A percentile compares a stretch with the other conserved stretches of the same genome.
These are phyloP conservation scores for Chroicocephalus ridibundus DNA, from an alignment of 2,113 vertebrate species.

Conservation along the genomic window DNA sequence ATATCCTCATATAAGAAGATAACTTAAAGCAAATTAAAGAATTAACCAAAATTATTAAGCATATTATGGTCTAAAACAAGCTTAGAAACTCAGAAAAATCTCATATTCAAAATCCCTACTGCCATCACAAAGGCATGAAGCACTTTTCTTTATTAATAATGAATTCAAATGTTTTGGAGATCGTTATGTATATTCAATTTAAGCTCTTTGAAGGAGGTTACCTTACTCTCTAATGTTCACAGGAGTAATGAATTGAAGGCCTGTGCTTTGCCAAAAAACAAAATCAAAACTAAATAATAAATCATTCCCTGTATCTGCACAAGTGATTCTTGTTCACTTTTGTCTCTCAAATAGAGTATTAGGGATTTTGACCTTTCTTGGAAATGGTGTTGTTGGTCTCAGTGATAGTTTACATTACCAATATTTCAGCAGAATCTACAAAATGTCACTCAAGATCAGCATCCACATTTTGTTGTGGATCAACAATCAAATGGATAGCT, in stretches of 20 bases:
- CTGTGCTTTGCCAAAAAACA: not conserved
- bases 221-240: not conserved
- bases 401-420: not conserved
- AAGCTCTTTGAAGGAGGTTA: not conserved
- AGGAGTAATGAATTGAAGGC: not conserved
- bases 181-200: not conserved
- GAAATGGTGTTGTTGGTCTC: not conserved
- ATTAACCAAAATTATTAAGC: not conserved
- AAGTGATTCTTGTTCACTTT: not conserved
- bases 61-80: not conserved
- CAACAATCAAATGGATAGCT: not conserved
- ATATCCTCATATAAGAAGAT: not conserved
- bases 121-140: not conserved
- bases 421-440: not conserved
- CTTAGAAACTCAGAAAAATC: not conserved
- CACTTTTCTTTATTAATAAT: not conserved
- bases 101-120: not conserved
- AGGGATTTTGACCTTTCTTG: not conserved
- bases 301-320: not conserved
- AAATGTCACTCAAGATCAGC: not conserved
- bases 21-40: constrained; percentile 21
- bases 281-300: not conserved
- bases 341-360: not conserved
- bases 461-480: not conserved
- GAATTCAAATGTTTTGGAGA: not conserved